Conservation (phyloP, 2,797 vertebrate genomes). For the Mionectes olivaceus region DNA sequence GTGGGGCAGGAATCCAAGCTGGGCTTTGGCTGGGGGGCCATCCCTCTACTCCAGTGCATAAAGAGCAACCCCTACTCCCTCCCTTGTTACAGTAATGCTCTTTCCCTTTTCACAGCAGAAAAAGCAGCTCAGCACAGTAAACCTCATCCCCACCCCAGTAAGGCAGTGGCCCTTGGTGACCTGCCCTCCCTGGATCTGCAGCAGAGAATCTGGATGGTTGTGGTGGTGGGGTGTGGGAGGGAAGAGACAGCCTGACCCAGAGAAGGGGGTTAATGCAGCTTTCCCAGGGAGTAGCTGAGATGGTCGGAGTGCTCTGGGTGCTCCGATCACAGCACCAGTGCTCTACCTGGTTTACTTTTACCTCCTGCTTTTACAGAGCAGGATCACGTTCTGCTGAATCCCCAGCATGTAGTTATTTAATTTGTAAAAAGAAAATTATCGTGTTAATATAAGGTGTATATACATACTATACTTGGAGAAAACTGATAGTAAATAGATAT, state of each 20-base stretch:
- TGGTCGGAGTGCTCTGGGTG: fast-evolving
- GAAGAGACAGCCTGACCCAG: background rate
- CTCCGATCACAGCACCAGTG: fast-evolving
- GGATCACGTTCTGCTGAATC: background rate
- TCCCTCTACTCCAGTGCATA: background rate
- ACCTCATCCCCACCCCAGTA: background rate
- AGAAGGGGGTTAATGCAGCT: background rate
- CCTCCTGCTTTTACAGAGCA: background rate
- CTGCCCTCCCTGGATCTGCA: background rate
- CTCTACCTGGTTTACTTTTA: background rate
- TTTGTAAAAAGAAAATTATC: background rate
- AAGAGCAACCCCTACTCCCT: background rate
- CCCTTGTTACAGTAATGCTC: background rate
- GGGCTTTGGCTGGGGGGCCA: background rate
- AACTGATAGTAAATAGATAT: background rate
- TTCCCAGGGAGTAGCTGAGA: background rate
- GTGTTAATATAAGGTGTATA: background rate
- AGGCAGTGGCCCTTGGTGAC: constrained; percentile 17
- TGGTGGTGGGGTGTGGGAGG: background rate
- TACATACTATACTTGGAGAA: background rate
- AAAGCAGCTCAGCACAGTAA: constrained; percentile 6
- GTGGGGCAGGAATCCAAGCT: background rate
- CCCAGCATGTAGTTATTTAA: background rate
- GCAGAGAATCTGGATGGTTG: background rate
- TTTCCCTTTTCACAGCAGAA: background rate